Conservation (phyloP, 2,888 invertebrate genomes). For the Volucella inflata region DNA sequence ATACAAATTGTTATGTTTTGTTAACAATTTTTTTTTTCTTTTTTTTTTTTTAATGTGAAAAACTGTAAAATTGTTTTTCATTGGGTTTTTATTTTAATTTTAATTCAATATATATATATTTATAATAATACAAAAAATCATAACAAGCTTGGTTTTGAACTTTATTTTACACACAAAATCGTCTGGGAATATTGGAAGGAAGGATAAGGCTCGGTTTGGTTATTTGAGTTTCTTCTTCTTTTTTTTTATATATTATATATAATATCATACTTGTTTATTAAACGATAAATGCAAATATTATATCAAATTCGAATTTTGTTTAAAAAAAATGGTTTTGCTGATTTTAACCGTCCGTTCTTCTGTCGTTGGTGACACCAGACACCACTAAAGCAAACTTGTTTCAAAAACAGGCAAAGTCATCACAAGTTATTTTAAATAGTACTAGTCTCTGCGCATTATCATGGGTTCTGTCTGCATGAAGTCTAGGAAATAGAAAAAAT, state of each 20-base stretch:
- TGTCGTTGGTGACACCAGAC: no score
- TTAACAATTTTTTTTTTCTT: neutral
- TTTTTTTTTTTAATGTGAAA: slow-evolving; percentile 27
- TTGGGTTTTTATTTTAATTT: slow-evolving; percentile 25
- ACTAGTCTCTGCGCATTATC: no score
- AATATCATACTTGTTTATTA: neutral
- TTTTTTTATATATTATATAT: slow-evolving; percentile 5
- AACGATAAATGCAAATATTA: slow-evolving; percentile 23
- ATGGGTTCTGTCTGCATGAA: no score
- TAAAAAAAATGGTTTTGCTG: neutral
- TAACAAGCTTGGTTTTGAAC: slow-evolving; percentile 52
- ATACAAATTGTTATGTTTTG: slow-evolving; percentile 24
- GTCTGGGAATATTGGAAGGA: slow-evolving; percentile 58
- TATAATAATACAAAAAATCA: slow-evolving; percentile 13
- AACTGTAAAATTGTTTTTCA: slow-evolving; percentile 50
- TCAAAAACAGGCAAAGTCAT: no score
- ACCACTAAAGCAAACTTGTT: no score
- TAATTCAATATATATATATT: neutral
- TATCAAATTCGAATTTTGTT: neutral
- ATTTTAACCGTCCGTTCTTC: no score
- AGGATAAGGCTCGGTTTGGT: slow-evolving; percentile 67
- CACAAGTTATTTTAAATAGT: no score
- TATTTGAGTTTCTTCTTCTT: neutral
- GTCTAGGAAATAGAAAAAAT: no score
- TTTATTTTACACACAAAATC: slow-evolving; percentile 48